Base-by-base conservation (phyloP, 2,797 vertebrate genomes). In the Sitta carolinensis region DNA sequence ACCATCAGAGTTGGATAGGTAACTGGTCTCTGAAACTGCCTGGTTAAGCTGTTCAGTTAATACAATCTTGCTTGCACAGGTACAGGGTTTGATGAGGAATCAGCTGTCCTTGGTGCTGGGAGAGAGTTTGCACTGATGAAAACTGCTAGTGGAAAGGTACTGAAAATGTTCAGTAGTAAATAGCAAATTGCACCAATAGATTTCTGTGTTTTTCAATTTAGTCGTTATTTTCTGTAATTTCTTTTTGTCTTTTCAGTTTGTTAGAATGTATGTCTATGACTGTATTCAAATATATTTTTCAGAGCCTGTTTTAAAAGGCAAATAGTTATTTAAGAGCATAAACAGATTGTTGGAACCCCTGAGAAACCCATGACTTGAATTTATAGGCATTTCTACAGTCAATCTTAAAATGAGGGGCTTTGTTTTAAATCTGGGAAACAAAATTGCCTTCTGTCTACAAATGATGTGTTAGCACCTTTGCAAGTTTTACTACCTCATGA, bases 111-210 rank as follows among this genome's bases (percentile, higher is more conserved):
- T 59, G 99, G 99, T 97, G 99, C 99, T 82, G 99, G 99, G 97
- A 98, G 99, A 97, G 99, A 99, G 97, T 99, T 99, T 97, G 99
- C 99, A 94, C 97, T 99, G 90, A 99, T 99, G 99, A 99, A 99
- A 98, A 99, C 99, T 16, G 98, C 99, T 93, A 99, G 98, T 84
- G 99, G 99, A 98, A 99, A 99, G 99, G 99, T 99, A 98, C 96
- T 75, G 66, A 91, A 84, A 90, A 54, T 25, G 6, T 70, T 87
- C 48, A 22, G 6, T 76, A 62, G 20, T 78, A 59, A 90, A 77
- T 7, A 77, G 18, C 17, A 59, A 36, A 68, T 73, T 51, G 13
- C 43, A 61, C 55, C 45, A 21, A 23, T 67, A 19, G 69, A 54
- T 66, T 62, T 54, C 5, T 63, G 3, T 7, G 2, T 0, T n/a